Evolutionary conservation across 2,113 vertebrate species (phyloP), one percentile per base, ranked within the genome.

Genomic region (Equus przewalskii): DNA sequence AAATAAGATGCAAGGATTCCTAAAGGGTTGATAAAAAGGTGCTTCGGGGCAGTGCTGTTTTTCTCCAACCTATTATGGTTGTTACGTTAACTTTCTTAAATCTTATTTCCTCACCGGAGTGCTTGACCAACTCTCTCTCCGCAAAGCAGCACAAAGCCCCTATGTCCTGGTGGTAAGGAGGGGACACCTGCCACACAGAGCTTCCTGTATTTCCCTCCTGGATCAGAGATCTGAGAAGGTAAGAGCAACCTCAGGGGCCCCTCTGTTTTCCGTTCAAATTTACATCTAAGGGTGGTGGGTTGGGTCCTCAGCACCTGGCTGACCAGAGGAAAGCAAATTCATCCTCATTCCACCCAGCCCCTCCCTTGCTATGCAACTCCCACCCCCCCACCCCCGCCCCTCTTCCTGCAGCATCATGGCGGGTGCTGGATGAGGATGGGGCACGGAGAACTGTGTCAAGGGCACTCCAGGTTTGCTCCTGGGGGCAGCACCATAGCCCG

Each of bases 401-500:
- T 41, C 36, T 70, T 44, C 15, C 8, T 75, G 69, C 4, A 14
- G 30, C 10, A 14, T 22, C 19, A 75, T 16, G 19, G 64, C 13
- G 12, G 3, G 7, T 4, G 19, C 75, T 79, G 1, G 36, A 1
- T 7, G 4, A 28, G 67, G 4, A 21, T 15, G 4, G 28, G 28
- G 46, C 14, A 6, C 3, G 6, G 1, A 49, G 14, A 36, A 14
- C 0, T 2, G 11, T 3, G 36, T 46, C 56, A 1, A 5, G 4
- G 33, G 4, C 15, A 33, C 41, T 12, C 30, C 12, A 46, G 3
- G 15, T 30, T 54, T 75, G 70, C 78, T 62, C 30, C 0, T 0
- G 7, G 64, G 24, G 54, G 6, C 0, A 2, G 26, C 18, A 1
- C 4, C 54, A 0, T 1, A 0, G 7, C 16, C 41, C 18, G 3